These are phyloP conservation scores for sheep (Ovis aries) DNA, from an alignment of 2,113 vertebrate genomes.

Conservation along the genomic window ARS-UI_Ramb_v3.0 NC_056055.1:90403001-90403500, in stretches of 20 bases:
- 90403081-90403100: neutral
- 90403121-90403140: neutral
- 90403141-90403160: conserved; percentile 18
- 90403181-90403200: neutral
- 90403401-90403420: neutral
- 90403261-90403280: neutral
- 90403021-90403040: neutral
- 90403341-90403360: neutral
- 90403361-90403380: neutral
- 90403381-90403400: neutral
- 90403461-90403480: neutral
- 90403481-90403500: neutral
- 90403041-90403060: neutral
- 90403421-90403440: neutral
- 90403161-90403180: neutral
- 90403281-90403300: neutral
- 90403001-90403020: neutral
- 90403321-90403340: neutral
- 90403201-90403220: neutral
- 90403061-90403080: conserved; percentile 40
- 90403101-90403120: neutral
- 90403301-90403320: conserved; percentile 1
- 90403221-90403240: neutral
- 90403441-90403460: neutral
- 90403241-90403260: neutral